Conservation (phyloP, 2,797 vertebrate genomes). For the Halcyon leucocephala region DNA sequence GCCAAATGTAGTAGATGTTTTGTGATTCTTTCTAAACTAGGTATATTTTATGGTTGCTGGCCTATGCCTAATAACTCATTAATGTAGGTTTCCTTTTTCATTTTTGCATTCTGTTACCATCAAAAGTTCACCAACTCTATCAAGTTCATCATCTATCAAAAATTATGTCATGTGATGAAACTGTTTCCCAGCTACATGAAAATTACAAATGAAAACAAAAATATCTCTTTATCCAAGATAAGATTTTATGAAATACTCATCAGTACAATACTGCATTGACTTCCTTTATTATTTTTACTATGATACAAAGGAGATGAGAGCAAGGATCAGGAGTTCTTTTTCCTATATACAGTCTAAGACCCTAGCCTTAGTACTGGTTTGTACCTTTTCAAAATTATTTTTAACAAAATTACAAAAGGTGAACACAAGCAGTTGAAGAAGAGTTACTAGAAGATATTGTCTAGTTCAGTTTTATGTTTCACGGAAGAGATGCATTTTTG, state of each 20-base stretch:
- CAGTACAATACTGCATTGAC: not conserved
- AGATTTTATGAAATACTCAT: not conserved
- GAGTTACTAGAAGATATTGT: not conserved
- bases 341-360: not conserved
- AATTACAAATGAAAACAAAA: not conserved
- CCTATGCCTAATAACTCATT: not conserved
- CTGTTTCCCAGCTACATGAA: not conserved
- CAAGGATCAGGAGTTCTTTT: not conserved
- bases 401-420: not conserved
- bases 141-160: not conserved
- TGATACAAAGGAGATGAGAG: not conserved
- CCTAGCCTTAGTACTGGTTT: not conserved
- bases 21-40: not conserved
- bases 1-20: not conserved
- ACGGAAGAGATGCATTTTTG: not conserved
- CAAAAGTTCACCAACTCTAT: not conserved
- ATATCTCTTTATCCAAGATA: not conserved
- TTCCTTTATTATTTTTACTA: not conserved
- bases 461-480: not conserved
- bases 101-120: not conserved
- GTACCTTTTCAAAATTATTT: not conserved
- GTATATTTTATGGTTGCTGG: not conserved
- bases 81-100: not conserved
- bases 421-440: not conserved
- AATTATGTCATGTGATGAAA: not conserved